Conservation (phyloP, 2,888 invertebrate genomes). For the Epistrophe grossulariae region DNA sequence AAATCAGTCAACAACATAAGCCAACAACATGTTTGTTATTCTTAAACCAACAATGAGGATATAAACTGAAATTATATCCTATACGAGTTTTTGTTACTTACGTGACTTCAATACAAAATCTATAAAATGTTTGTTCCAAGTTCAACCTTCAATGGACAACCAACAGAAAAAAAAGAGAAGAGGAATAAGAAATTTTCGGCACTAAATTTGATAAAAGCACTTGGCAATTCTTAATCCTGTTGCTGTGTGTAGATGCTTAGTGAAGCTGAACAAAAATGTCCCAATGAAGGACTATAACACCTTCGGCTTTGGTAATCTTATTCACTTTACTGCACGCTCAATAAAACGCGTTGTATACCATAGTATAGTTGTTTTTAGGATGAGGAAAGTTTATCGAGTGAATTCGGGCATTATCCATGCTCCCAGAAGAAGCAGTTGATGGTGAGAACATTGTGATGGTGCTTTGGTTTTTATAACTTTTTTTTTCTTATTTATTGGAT, state of each 20-base stretch:
- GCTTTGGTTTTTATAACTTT: conserved; percentile 38
- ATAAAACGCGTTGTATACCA: conserved; percentile 48
- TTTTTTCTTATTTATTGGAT: conserved; percentile 16
- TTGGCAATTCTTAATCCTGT: conserved; percentile 31
- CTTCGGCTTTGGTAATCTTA: conserved; percentile 18
- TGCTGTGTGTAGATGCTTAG: conserved; percentile 13
- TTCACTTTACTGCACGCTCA: conserved; percentile 47
- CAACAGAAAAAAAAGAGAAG: background rate
- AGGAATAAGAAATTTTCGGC: background rate
- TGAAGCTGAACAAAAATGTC: conserved; percentile 14
- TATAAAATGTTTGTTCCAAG: conserved; percentile 11
- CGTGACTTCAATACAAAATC: conserved; percentile 58
- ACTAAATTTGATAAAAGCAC: conserved; percentile 12
- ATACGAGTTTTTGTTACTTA: conserved; percentile 22
- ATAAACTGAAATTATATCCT: conserved; percentile 46
- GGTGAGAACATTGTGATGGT: conserved; percentile 13
- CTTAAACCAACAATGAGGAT: conserved; percentile 19
- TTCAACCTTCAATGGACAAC: background rate
- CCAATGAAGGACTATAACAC: conserved; percentile 14
- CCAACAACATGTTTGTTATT: conserved; percentile 2
- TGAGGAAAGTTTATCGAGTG: conserved; percentile 40
- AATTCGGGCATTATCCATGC: conserved; percentile 26
- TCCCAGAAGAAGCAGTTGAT: conserved; percentile 6
- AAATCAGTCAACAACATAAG: conserved; percentile 18
- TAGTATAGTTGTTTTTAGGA: background rate